These are phyloP conservation scores for Equus przewalskii DNA, from an alignment of 2,113 vertebrate species.

Conservation along the genomic window DNA sequence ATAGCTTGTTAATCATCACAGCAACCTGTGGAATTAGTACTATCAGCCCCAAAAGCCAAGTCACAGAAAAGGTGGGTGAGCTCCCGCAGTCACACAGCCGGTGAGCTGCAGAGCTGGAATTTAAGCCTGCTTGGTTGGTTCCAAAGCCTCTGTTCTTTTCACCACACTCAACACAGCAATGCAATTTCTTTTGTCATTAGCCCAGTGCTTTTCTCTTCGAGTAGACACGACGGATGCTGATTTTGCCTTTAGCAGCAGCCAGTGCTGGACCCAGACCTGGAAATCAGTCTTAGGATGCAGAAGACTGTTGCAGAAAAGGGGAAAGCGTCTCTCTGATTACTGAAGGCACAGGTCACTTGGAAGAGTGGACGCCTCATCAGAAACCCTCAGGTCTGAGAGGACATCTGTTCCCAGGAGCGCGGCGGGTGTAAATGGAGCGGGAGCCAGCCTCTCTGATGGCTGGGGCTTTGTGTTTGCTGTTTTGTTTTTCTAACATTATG, in stretches of 20 bases:
- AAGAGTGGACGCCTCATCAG: conserved; percentile 58
- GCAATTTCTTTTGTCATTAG: conserved; percentile 3
- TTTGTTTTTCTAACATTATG: conserved; percentile 49
- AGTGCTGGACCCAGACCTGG: conserved; percentile 7
- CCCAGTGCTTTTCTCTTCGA: conserved; percentile 34
- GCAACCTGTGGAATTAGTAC: background rate
- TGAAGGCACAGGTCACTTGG: conserved; percentile 27
- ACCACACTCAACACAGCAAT: background rate
- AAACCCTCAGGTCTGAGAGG: conserved; percentile 30
- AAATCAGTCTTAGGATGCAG: conserved; percentile 9
- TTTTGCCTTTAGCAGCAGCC: conserved; percentile 61
- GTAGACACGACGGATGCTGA: conserved; percentile 46
- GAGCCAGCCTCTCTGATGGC: conserved; percentile 1
- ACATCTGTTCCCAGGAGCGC: conserved; percentile 40
- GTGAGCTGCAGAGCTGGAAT: background rate
- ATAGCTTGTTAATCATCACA: background rate
- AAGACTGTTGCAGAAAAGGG: background rate
- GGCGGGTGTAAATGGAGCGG: background rate
- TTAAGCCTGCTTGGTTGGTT: background rate
- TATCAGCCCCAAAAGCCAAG: background rate
- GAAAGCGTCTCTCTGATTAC: conserved; percentile 24
- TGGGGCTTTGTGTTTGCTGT: conserved; percentile 30
- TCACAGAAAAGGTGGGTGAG: background rate
- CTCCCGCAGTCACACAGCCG: background rate
- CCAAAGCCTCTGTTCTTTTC: background rate